phyloP scores from a whole-genome alignment of 1,140 invertebrate species.

The Arion vulgaris region DNA sequence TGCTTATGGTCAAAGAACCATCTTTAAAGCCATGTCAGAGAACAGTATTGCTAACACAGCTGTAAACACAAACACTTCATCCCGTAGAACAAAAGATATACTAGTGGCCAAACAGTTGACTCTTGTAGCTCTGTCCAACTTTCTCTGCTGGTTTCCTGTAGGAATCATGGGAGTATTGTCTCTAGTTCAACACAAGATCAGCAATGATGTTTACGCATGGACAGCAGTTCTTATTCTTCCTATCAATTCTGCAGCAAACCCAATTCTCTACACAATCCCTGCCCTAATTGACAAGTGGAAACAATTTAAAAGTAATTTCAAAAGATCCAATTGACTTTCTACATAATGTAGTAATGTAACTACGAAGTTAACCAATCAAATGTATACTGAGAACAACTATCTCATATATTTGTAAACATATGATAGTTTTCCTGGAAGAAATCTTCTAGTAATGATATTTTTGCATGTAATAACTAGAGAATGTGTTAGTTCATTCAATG shows the following conservation, averaged over 20 bases:
- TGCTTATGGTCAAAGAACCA: slow-evolving; percentile 44
- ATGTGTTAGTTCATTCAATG: no score
- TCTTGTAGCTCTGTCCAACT: slow-evolving; percentile 16
- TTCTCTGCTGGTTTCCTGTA: slow-evolving; percentile 28
- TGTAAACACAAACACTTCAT: not conserved
- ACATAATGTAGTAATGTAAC: no score
- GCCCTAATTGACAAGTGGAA: not conserved
- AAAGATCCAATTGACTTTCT: no score
- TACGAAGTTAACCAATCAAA: no score
- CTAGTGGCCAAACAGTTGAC: slow-evolving; percentile 11
- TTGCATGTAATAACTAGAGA: no score
- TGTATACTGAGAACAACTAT: no score
- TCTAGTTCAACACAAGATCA: slow-evolving; percentile 22
- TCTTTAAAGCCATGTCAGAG: not conserved
- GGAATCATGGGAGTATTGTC: slow-evolving; percentile 46
- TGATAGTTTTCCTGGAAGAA: no score
- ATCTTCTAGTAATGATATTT: no score
- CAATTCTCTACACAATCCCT: slow-evolving; percentile 33
- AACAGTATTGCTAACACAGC: not conserved
- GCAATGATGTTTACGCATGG: slow-evolving; percentile 43
- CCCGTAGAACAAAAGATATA: not conserved
- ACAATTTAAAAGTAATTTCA: not conserved
- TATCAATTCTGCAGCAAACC: slow-evolving; percentile 42
- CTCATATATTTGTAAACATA: no score
- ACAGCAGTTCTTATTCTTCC: slow-evolving; percentile 35